These are phyloP conservation scores for Phenacoccus solenopsis DNA, from an alignment of 1,140 invertebrate species.

Conservation along the genomic window DNA sequence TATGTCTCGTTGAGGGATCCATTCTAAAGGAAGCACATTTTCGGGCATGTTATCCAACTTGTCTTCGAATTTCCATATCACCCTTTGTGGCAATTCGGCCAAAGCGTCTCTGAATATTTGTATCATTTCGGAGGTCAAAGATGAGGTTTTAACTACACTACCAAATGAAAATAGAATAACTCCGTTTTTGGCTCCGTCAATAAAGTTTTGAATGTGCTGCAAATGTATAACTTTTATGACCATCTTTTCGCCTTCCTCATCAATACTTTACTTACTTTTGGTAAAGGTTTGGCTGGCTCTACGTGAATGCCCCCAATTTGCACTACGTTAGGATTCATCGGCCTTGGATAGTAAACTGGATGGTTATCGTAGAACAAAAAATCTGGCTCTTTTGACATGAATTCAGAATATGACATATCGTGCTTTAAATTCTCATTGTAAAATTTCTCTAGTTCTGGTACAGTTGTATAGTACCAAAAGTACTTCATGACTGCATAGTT, in stretches of 20 bases:
- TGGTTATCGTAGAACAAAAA: constrained; percentile 29
- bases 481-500: background rate
- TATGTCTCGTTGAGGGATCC: constrained; percentile 48
- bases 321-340: constrained; percentile 32
- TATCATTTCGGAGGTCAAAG: background rate
- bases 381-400: background rate
- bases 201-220: constrained; percentile 26
- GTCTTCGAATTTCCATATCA: constrained; percentile 48
- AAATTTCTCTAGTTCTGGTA: background rate
- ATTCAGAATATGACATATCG: background rate
- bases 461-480: background rate
- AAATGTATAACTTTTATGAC: too few species aligned
- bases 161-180: constrained; percentile 1
- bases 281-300: constrained; percentile 39
- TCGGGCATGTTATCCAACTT: constrained; percentile 35
- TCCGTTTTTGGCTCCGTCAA: constrained; percentile 36
- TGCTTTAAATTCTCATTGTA: background rate
- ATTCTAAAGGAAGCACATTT: constrained; percentile 44
- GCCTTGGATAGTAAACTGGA: constrained; percentile 29
- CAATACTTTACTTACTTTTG: constrained; percentile 35
- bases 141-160: background rate
- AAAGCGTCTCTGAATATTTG: background rate
- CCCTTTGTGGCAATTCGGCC: constrained; percentile 31
- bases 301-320: constrained; percentile 37
- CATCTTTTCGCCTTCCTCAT: background rate